These are phyloP conservation scores for Nomada goodeniana DNA, from an alignment of 2,888 invertebrate species.

Conservation along the genomic window DNA sequence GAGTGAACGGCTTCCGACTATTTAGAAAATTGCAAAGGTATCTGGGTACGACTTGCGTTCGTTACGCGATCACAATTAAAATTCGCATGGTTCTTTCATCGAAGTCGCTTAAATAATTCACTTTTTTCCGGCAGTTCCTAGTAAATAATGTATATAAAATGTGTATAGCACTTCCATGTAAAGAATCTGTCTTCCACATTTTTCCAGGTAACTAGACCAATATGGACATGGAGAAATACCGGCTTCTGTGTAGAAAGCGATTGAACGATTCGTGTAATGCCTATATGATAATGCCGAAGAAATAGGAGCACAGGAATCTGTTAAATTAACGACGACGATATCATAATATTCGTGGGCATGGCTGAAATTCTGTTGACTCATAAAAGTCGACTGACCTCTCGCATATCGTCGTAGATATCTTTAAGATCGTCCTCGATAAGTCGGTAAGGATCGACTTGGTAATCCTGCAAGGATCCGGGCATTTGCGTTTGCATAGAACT, in stretches of 20 bases:
- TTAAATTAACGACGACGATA: not conserved
- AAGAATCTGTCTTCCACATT: constrained; percentile 17
- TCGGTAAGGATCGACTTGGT: constrained; percentile 94
- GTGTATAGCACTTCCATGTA: not conserved
- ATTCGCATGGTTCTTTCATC: not conserved
- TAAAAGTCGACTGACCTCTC: constrained; percentile 87
- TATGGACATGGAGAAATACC: not conserved
- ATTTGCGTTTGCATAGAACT: constrained; percentile 92
- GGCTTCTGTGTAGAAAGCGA: constrained; percentile 21
- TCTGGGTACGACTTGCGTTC: not conserved
- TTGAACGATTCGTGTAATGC: not conserved
- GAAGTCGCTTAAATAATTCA: not conserved
- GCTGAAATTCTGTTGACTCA: not conserved
- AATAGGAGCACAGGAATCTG: not conserved
- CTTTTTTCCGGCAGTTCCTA: not conserved
- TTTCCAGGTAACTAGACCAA: constrained; percentile 11
- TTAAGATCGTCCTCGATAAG: constrained; percentile 94
- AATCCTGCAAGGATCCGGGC: constrained; percentile 92
- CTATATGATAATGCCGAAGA: not conserved
- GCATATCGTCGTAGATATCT: constrained; percentile 93
- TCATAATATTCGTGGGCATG: not conserved
- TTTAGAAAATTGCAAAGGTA: not conserved
- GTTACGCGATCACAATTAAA: not conserved
- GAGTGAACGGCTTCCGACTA: no score
- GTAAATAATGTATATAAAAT: not conserved